Evolutionary conservation across 1,140 invertebrate species (phyloP).

Genomic region (Ladona fulva): DNA sequence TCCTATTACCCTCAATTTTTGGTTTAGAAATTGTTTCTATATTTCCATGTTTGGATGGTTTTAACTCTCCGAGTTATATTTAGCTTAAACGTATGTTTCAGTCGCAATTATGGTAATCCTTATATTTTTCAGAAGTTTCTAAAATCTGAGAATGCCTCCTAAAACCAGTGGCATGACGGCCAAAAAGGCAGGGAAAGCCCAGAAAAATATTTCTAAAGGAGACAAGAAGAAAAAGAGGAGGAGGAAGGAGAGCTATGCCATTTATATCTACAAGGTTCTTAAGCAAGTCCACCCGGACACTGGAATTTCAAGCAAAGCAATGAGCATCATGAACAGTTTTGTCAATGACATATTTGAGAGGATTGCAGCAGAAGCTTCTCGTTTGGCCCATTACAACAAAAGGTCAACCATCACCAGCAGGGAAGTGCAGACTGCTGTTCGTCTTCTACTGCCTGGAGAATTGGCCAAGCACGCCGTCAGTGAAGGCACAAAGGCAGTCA

Average conservation of each 20-base stretch:
- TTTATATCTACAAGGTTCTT: slow-evolving; percentile 44
- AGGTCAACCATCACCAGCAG: slow-evolving; percentile 46
- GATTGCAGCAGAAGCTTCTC: slow-evolving; percentile 58
- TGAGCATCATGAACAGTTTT: slow-evolving; percentile 54
- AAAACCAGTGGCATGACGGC: slow-evolving; percentile 34
- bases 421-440: slow-evolving; percentile 45
- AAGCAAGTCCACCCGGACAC: slow-evolving; percentile 51
- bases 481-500: slow-evolving; percentile 51
- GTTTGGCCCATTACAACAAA: slow-evolving; percentile 63
- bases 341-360: slow-evolving; percentile 58
- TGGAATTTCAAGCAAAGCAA: slow-evolving; percentile 52
- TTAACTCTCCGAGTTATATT: too few species aligned
- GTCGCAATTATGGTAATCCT: too few species aligned
- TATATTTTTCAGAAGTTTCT: not conserved
- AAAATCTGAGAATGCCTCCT: slow-evolving; percentile 18
- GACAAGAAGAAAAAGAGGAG: slow-evolving; percentile 38
- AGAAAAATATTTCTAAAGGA: slow-evolving; percentile 44
- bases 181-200: slow-evolving; percentile 45
- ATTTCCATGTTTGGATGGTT: too few species aligned
- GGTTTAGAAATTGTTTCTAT: too few species aligned
- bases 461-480: slow-evolving; percentile 48
- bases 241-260: slow-evolving; percentile 40
- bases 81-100: too few species aligned
- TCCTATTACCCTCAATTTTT: too few species aligned
- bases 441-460: slow-evolving; percentile 47